Evolutionary conservation across 2,797 vertebrate genomes (phyloP).

Genomic region (Tauraco hartlaubi): DNA sequence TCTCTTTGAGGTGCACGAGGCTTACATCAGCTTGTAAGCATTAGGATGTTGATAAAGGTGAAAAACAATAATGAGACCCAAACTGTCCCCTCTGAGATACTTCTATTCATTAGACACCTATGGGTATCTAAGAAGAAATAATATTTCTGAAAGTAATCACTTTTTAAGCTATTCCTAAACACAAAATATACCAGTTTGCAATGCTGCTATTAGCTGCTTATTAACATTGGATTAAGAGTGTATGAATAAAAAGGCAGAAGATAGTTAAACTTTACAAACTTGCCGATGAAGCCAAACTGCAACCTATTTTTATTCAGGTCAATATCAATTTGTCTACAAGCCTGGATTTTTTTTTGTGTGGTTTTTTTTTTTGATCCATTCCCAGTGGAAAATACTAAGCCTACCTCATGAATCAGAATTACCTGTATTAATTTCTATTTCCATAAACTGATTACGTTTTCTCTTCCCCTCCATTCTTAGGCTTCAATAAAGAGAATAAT

Average conservation of each 20-base stretch:
- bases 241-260: background rate
- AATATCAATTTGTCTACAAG: background rate
- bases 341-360: background rate
- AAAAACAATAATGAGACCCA: conserved; percentile 22
- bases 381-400: background rate
- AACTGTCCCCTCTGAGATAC: conserved; percentile 12
- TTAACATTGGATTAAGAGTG: background rate
- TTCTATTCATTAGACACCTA: conserved; percentile 16
- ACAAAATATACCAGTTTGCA: conserved; percentile 16
- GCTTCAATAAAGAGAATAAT: background rate
- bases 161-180: conserved; percentile 36
- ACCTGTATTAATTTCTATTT: background rate
- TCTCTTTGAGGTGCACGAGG: background rate
- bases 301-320: conserved; percentile 8
- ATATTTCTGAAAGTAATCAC: conserved; percentile 9
- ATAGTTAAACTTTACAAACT: background rate
- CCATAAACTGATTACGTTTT: background rate
- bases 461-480: background rate
- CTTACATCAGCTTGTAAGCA: background rate
- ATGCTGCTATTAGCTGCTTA: background rate
- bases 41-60: background rate
- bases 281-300: background rate
- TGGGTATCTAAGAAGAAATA: conserved; percentile 9
- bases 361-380: background rate
- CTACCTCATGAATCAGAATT: background rate